A percentile compares a stretch with the other conserved stretches of the same genome.
phyloP scores from a whole-genome alignment of 2,113 vertebrate species.

The Forbesichthys agassizii region DNA sequence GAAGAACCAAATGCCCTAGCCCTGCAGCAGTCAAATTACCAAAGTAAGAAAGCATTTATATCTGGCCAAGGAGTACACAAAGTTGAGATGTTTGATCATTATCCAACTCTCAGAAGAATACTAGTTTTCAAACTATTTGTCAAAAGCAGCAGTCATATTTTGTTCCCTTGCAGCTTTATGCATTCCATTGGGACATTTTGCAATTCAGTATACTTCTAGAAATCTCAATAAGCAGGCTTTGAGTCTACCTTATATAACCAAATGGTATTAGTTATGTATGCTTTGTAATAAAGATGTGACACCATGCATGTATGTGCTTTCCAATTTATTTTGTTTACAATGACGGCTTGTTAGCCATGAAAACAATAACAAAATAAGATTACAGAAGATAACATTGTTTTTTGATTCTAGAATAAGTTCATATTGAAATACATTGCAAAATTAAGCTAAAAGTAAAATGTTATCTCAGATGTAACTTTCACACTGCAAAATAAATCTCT shows the following conservation, averaged over 20 bases:
- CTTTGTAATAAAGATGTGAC: constrained; percentile 6
- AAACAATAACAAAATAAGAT: constrained; percentile 40
- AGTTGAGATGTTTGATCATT: neutral
- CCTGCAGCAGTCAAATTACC: no score
- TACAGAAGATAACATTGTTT: constrained; percentile 47
- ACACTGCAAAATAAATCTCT: constrained; percentile 38
- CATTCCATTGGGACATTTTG: neutral
- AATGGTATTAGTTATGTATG: neutral
- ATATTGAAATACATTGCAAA: constrained; percentile 53
- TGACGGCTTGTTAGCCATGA: constrained; percentile 40
- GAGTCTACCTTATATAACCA: no score
- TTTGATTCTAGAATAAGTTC: constrained; percentile 27
- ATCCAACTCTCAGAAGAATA: neutral
- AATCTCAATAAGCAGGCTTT: no score
- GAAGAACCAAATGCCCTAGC: no score
- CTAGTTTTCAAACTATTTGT: no score
- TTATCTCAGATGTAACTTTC: constrained; percentile 37
- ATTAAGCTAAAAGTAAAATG: constrained; percentile 35
- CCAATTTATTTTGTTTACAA: constrained; percentile 52
- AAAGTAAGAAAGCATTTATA: no score
- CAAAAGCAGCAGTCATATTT: no score
- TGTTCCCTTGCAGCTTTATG: no score
- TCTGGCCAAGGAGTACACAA: neutral
- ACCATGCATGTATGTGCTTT: constrained; percentile 22
- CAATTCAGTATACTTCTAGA: neutral